Evolutionary conservation across 2,888 invertebrate genomes (phyloP), one percentile per base, ranked within the genome.

Genomic region (Pseudanteris insignis): DNA sequence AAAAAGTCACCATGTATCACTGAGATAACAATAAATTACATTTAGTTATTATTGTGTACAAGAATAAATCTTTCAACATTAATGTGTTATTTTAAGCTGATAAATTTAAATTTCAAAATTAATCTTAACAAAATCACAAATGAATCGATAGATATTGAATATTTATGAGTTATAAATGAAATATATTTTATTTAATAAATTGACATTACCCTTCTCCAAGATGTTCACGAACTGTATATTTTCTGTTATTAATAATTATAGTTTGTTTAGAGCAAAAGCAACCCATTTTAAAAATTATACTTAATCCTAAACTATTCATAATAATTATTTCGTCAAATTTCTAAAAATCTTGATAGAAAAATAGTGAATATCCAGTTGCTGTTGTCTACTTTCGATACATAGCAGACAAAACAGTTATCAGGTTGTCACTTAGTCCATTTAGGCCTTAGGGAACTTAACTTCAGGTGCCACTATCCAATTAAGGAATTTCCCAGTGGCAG

Each of bases 261-360:
- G 85, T 84, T 80, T 91, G 90, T 72, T 86, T 88, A 21, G 87
- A 85, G 81, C 92, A 92, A 30, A 90, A 83, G 76, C 92, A 92
- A 21, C 89, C 89, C 83, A 88, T 86, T 82, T 86, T 87, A 68
- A 88, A 82, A 68, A 89, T 86, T 64, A 88, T 82, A 73, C 86
- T 86, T 78, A 89, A 83, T 57, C 88, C 89, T 69, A 89, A 77
- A 64, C 87, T 85, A 74, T 89, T 89, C 88, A 89, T 89, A 13
- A 7, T 28, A 9, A 9, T 26, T 26, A 26, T n/a, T n/a, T n/a
- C n/a, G n/a, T 21, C n/a, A 21, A 5, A n/a, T 26, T 6, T n/a
- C 3, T 26, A n/a, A 26, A n/a, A 3, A n/a, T 26, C 26, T n/a
- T n/a, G n/a, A n/a, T 7, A n/a, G 9, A 26, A 26, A 26, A 21